phyloP scores from a whole-genome alignment of 2,797 vertebrate genomes.

The Margarornis squamiger region DNA sequence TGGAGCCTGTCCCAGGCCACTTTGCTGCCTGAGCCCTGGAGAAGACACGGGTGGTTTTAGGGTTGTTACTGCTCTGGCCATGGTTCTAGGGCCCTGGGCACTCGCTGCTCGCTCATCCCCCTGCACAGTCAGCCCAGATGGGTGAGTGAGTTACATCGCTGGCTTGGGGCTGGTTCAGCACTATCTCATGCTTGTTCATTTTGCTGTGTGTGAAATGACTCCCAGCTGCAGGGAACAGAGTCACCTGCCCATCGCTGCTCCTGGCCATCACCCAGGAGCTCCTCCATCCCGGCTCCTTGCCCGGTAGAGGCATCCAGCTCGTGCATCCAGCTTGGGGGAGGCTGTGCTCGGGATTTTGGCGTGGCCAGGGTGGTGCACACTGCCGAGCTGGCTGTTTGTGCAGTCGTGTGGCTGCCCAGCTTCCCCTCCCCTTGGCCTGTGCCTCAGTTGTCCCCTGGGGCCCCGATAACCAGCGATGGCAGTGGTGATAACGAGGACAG shows the following conservation, averaged over 20 bases:
- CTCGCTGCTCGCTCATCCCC: fast-evolving
- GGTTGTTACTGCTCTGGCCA: background rate
- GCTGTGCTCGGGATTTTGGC: background rate
- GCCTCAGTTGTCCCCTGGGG: background rate
- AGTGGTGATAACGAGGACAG: background rate
- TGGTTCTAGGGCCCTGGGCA: fast-evolving
- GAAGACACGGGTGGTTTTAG: fast-evolving
- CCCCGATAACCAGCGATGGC: background rate
- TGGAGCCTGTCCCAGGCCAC: background rate
- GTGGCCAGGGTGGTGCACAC: background rate
- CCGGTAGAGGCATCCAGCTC: too few relatives aligned
- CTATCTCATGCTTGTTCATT: background rate
- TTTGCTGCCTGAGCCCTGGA: background rate
- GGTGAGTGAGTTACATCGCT: background rate
- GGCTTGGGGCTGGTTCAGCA: background rate
- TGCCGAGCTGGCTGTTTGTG: fast-evolving
- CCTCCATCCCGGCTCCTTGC: background rate
- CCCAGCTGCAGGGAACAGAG: fast-evolving
- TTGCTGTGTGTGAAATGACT: background rate
- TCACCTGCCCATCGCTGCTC: background rate
- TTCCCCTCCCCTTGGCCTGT: background rate
- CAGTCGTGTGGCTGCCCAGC: background rate
- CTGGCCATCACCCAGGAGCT: fast-evolving
- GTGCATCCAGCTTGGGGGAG: fast-evolving
- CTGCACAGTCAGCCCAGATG: background rate